Conservation (phyloP, 2,797 vertebrate genomes). For the Malurus leucopterus region DNA sequence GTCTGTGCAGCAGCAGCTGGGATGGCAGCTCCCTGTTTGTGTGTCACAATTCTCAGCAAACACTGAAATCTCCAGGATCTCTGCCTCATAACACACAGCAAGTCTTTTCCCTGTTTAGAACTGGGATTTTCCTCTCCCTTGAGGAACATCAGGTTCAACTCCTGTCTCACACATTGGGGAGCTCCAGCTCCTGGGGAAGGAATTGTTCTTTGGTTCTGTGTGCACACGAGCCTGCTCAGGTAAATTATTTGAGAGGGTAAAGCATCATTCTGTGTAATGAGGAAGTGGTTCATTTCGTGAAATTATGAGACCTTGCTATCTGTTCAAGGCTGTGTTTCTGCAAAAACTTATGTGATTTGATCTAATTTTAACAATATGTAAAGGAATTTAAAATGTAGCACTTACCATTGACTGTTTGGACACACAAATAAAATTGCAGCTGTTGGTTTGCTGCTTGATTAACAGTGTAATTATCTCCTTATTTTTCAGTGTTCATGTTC, state of each 20-base stretch:
- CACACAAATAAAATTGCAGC: neutral
- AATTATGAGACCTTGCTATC: neutral
- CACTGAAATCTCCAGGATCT: neutral
- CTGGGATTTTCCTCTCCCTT: neutral
- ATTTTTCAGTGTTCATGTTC: neutral
- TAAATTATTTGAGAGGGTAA: neutral
- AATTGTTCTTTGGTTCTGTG: neutral
- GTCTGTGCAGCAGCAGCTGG: neutral
- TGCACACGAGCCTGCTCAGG: neutral
- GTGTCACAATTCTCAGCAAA: neutral
- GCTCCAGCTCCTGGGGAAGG: neutral
- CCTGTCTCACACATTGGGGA: neutral
- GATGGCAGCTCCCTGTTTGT: neutral
- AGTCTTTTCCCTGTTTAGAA: neutral
- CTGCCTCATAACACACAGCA: neutral
- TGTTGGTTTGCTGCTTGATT: neutral
- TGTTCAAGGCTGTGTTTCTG: neutral
- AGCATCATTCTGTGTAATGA: neutral
- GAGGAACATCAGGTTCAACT: neutral
- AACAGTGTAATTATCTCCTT: neutral
- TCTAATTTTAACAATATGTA: neutral
- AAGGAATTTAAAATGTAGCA: neutral
- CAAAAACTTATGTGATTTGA: neutral
- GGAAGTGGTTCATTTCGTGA: neutral
- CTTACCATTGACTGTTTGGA: neutral